Percentiles rank a stretch among this genome's conserved stretches.
These are phyloP conservation scores for Lepilemur ruficaudatus DNA, from an alignment of 2,797 vertebrate genomes.

Conservation along the genomic window DNA sequence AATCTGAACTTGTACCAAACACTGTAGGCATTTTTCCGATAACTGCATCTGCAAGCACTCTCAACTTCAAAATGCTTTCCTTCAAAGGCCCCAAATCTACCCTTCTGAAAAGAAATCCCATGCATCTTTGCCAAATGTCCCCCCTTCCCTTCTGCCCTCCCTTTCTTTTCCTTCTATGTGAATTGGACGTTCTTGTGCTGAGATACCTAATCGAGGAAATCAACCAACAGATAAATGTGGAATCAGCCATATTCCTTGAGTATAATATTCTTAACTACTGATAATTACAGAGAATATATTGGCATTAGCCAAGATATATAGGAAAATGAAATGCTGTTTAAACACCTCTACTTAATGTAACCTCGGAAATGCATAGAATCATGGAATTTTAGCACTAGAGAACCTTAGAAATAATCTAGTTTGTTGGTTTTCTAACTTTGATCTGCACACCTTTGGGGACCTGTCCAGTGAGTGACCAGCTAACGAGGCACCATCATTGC, in stretches of 20 bases:
- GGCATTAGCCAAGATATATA: background rate
- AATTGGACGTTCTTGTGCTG: background rate
- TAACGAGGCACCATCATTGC: background rate
- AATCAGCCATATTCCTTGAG: background rate
- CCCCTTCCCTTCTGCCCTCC: background rate
- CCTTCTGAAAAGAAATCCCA: conserved; percentile 17
- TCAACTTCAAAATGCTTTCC: background rate
- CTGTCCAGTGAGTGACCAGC: background rate
- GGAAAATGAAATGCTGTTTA: conserved; percentile 19
- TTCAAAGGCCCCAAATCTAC: background rate
- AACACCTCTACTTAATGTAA: background rate
- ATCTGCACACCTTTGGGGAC: background rate
- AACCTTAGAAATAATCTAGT: background rate
- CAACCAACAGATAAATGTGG: background rate
- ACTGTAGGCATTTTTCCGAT: conserved; percentile 30
- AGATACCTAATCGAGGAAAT: background rate
- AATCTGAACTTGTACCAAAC: conserved; percentile 26
- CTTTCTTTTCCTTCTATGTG: background rate
- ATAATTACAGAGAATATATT: background rate
- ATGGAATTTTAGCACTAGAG: background rate
- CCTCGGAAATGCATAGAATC: background rate
- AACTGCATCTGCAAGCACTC: background rate
- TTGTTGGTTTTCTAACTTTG: background rate
- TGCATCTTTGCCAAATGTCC: background rate
- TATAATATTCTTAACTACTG: background rate